Evolutionary conservation across 2,113 vertebrate genomes (phyloP), one percentile per base, ranked within the genome.

Genomic region (Pungitius pungitius): DNA sequence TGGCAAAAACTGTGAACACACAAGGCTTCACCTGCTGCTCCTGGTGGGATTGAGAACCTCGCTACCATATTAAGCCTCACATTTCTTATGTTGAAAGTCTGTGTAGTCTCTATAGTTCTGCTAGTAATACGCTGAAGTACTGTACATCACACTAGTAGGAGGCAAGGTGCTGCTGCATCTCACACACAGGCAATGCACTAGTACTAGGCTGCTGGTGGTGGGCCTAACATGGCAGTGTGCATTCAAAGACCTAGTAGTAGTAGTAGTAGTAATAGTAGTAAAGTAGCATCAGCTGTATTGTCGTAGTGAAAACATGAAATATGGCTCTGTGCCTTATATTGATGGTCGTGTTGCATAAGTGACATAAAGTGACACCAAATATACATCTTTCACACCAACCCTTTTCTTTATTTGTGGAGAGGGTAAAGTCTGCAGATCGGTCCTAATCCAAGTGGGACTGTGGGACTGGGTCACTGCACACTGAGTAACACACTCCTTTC

Each of bases 361-460:
- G 78, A 69, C 77, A 85, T 77, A 80, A 80, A 87, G 49, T 69
- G 11, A 59, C 68, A 35, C 35, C 54, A 80, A 78, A 67, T 62
- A 68, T 64, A 47, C 60, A 35, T 63, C 30, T 20, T 60, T 72
- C 7, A 35, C 33, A 35, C 33, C 33, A 35, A 1, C 71, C 73
- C 58, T 40, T 69, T 71, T 71, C 81, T n/a, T 43, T 89, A 89
- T 89, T 90, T 91, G 89, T 85, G 71, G 37, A 83, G 0, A 76
- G 89, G 88, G 59, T 88, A 92, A 91, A 92, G 88, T 90, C 86
- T 89, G 71, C 67, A 37, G 17, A 77, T 75, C 64, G 82, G 72
- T 77, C 52, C 35, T 57, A 59, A 85, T 80, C 52, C 67, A 80
- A 33, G 65, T 12, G 3, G 26, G 40, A 77, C 77, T 61, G 67